These are phyloP conservation scores for Caranx melampygus DNA, from an alignment of 2,113 vertebrate species.

Conservation along the genomic window DNA sequence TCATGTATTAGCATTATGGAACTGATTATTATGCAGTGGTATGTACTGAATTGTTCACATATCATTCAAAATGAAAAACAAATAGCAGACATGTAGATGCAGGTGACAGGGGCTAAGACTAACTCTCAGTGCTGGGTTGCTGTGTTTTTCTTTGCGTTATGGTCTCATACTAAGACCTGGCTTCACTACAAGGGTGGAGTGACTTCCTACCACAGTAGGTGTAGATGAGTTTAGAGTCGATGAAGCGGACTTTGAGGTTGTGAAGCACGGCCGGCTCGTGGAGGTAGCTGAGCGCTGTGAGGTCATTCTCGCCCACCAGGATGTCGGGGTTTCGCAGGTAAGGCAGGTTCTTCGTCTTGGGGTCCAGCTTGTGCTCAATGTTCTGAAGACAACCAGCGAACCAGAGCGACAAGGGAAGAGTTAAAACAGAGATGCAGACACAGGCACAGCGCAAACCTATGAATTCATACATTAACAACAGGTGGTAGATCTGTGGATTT, in stretches of 20 bases:
- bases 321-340: slow-evolving; percentile 97
- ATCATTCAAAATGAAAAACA: background rate
- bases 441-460: background rate
- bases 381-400: slow-evolving; percentile 77
- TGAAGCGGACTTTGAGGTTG: slow-evolving; percentile 98
- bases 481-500: background rate
- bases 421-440: background rate
- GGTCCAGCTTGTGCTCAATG: slow-evolving; percentile 90
- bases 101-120: background rate
- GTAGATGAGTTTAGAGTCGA: slow-evolving; percentile 98
- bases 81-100: background rate
- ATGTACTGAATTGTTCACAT: no score
- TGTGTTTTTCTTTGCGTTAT: background rate
- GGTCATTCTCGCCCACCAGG: slow-evolving; percentile 98
- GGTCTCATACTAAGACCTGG: no score
- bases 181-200: background rate
- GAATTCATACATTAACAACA: background rate
- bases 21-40: background rate
- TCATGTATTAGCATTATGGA: background rate
- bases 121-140: background rate
- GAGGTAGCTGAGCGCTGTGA: slow-evolving; percentile 97
- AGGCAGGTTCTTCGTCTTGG: slow-evolving; percentile 92
- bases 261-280: slow-evolving; percentile 97
- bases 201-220: slow-evolving; percentile 94
- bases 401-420: background rate